Conservation (phyloP, 2,113 vertebrate species). For the Trogon melanurus region DNA sequence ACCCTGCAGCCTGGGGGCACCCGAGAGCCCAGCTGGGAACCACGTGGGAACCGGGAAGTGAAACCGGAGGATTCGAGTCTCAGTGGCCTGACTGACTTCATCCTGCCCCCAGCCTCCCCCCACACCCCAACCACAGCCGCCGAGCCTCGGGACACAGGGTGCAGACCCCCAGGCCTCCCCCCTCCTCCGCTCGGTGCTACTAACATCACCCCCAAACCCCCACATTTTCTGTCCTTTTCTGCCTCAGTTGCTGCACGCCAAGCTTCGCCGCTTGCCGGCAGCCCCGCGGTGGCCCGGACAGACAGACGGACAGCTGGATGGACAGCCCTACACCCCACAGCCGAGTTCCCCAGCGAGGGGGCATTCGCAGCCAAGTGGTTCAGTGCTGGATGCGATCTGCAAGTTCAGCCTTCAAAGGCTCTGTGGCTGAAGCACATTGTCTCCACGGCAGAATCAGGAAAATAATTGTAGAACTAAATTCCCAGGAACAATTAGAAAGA, state of each 20-base stretch:
- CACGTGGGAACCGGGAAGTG: neutral
- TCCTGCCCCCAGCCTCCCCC: rapidly evolving
- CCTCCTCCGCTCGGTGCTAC: neutral
- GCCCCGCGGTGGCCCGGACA: neutral
- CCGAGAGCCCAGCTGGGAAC: neutral
- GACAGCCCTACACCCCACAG: neutral
- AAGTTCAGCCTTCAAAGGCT: constrained; percentile 19
- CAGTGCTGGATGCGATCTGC: neutral
- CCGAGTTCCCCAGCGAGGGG: neutral
- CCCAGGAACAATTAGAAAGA: constrained; percentile 13
- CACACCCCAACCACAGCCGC: rapidly evolving
- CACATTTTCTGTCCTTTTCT: neutral
- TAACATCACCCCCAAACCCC: neutral
- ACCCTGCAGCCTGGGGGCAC: neutral
- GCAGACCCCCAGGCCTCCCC: neutral
- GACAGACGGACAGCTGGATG: neutral
- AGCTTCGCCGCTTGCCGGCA: neutral
- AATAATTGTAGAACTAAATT: neutral
- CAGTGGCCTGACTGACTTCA: neutral
- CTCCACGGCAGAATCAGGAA: neutral
- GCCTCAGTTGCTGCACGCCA: neutral
- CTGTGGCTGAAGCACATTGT: neutral
- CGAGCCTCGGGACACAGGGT: rapidly evolving
- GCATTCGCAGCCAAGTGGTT: neutral
- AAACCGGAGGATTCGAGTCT: neutral